Evolutionary conservation across 2,888 invertebrate species (phyloP).

Genomic region (Euproctis similis): DNA sequence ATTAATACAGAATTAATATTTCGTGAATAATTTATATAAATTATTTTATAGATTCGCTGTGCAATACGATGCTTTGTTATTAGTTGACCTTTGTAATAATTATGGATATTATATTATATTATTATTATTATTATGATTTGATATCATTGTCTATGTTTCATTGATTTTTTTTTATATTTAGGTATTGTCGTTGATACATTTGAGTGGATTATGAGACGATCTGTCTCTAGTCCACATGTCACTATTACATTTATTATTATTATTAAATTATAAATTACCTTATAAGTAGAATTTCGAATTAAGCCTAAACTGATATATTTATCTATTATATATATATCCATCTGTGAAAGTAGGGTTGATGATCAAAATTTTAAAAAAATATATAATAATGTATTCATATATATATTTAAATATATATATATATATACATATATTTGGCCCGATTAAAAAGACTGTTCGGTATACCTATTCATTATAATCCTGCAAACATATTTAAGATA

Average conservation of each 20-base stretch:
- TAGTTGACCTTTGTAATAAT: slow-evolving; percentile 62
- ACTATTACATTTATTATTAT: slow-evolving; percentile 10
- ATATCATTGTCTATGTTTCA: slow-evolving; percentile 29
- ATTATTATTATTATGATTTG: slow-evolving; percentile 28
- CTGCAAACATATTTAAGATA: slow-evolving; percentile 53
- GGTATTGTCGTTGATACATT: slow-evolving; percentile 24
- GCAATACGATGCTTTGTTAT: slow-evolving; percentile 72
- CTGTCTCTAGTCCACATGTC: too few relatives aligned
- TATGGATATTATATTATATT: slow-evolving; percentile 23
- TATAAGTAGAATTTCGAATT: slow-evolving; percentile 38
- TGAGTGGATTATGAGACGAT: too few relatives aligned
- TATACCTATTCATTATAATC: slow-evolving; percentile 77
- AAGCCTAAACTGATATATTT: slow-evolving; percentile 45
- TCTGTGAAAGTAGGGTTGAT: slow-evolving; percentile 60
- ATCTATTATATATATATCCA: slow-evolving; percentile 52
- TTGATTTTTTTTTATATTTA: slow-evolving; percentile 36
- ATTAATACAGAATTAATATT: slow-evolving; percentile 47
- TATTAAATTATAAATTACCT: slow-evolving; percentile 34
- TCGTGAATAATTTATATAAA: slow-evolving; percentile 51
- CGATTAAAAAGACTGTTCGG: slow-evolving; percentile 82
- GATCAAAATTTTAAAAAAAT: slow-evolving; percentile 63
- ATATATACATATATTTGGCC: slow-evolving; percentile 71
- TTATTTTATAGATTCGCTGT: slow-evolving; percentile 68
- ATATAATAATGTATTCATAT: slow-evolving; percentile 12
- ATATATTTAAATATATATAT: too few relatives aligned